phyloP scores from a whole-genome alignment of 2,888 invertebrate genomes.

The Labia minor region DNA sequence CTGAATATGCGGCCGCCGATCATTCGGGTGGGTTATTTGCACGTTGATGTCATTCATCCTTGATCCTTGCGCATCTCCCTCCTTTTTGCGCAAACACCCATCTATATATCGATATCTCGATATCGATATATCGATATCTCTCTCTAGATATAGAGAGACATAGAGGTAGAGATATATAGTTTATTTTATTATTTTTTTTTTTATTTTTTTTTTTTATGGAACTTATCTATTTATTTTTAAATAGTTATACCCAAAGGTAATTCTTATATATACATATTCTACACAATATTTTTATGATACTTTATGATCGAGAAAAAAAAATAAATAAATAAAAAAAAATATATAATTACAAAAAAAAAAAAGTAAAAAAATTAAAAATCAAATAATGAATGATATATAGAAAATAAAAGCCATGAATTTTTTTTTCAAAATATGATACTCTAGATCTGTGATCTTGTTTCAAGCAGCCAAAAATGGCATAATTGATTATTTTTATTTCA shows the following conservation, averaged over 20 bases:
- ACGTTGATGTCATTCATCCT: constrained; percentile 45
- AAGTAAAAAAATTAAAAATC: too few relatives aligned
- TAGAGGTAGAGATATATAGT: too few relatives aligned
- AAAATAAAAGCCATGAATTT: too few relatives aligned
- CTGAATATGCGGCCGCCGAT: constrained; percentile 76
- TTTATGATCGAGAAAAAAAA: constrained; percentile 25
- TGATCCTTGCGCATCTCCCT: constrained; percentile 17
- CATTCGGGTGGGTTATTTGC: constrained; percentile 93
- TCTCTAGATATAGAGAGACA: too few relatives aligned
- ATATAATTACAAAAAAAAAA: too few relatives aligned
- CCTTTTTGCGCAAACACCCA: not conserved
- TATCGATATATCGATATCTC: too few relatives aligned
- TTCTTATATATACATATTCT: too few relatives aligned
- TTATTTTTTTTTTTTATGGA: constrained; percentile 18
- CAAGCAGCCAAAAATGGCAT: constrained; percentile 19
- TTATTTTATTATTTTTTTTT: not conserved
- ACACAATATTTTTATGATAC: constrained; percentile 26
- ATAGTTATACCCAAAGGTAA: constrained; percentile 28
- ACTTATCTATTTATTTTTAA: constrained; percentile 28
- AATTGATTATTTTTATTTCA: not conserved
- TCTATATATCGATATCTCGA: too few relatives aligned
- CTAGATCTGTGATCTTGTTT: constrained; percentile 27
- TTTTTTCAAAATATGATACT: constrained; percentile 27
- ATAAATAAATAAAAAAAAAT: constrained; percentile 19
- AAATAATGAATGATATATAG: constrained; percentile 27